Percentiles rank a stretch among this genome's conserved stretches.
phyloP scores from a whole-genome alignment of 2,888 invertebrate species.

The Sarcophaga rosellei region DNA sequence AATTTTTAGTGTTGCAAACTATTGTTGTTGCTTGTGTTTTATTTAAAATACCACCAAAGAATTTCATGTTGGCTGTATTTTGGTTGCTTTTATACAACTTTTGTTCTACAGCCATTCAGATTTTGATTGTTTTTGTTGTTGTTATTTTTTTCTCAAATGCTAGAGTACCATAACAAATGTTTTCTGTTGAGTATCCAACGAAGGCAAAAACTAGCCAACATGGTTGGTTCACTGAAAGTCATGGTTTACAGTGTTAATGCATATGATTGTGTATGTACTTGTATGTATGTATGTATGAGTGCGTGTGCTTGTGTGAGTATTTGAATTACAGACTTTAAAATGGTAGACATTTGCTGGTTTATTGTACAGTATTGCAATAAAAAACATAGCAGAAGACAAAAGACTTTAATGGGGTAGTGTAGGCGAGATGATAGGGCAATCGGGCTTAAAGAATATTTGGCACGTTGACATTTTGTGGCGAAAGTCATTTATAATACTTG shows the following conservation, averaged over 20 bases:
- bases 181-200: too few relatives aligned
- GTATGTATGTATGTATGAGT: not conserved
- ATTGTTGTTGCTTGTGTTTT: slow-evolving; percentile 2
- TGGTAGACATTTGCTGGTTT: not conserved
- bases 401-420: too few relatives aligned
- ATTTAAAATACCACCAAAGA: not conserved
- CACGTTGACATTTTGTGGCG: slow-evolving; percentile 55
- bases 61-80: too few relatives aligned
- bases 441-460: slow-evolving; percentile 49
- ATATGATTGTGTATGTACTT: not conserved
- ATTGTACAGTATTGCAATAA: not conserved
- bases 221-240: slow-evolving; percentile 2
- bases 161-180: too few relatives aligned
- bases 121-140: too few relatives aligned
- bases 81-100: too few relatives aligned
- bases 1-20: not conserved
- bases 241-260: not conserved
- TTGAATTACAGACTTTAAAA: not conserved
- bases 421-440: too few relatives aligned
- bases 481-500: slow-evolving; percentile 59
- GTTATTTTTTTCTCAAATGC: too few relatives aligned
- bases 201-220: not conserved
- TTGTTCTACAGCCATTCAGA: too few relatives aligned
- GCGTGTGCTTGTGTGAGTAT: not conserved
- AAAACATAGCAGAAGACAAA: too few relatives aligned